Base-by-base conservation (phyloP, 2,797 vertebrate species). In the Micrastur ruficollis region DNA sequence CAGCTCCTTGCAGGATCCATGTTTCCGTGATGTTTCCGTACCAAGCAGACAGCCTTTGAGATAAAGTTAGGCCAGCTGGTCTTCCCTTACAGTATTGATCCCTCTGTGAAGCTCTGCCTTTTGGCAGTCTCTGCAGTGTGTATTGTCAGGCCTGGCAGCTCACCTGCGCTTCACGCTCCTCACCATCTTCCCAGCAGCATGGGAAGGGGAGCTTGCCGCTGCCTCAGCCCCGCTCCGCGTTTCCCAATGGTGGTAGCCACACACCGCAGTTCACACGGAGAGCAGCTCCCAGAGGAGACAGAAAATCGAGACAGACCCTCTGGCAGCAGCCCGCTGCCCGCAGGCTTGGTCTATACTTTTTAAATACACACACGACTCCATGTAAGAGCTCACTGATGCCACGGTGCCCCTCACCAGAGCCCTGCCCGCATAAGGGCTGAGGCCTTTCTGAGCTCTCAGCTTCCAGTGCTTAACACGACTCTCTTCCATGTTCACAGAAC, bases 381-480 rank as follows among this genome's bases (percentile, higher is more conserved):
- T 0, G 1, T 25, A 56, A 62, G 66, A 79, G 49, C 50, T 62
- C 0, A 0, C 47, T 78, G n/a, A 46, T 0, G 3, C 50, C 38
- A 59, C 4, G 2, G 44, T 34, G 44, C 38, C 22, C 14, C 46
- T 47, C 29, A 42, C 14, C n/a, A 56, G 19, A 84, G 76, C 59
- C 59, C 58, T 59, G 58, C n/a, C 79, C 3, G 3, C 42, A 12
- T 10, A 16, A 36, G 11, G 12, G 34, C 49, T 49, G 36, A 74
- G 66, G 36, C 44, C 36, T 3, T 87, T 56, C 80, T 68, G 58
- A 82, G 68, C 52, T 80, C 44, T 47, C 47, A 42, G 7, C 14
- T 70, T 55, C 42, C 5, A 8, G 31, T 26, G 31, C n/a, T 66
- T 36, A 26, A 67, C 0, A 1, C 2, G 2, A 82, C 32, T 73